These are phyloP conservation scores for Bembecia ichneumoniformis DNA, from an alignment of 2,888 invertebrate species.

Conservation along the genomic window DNA sequence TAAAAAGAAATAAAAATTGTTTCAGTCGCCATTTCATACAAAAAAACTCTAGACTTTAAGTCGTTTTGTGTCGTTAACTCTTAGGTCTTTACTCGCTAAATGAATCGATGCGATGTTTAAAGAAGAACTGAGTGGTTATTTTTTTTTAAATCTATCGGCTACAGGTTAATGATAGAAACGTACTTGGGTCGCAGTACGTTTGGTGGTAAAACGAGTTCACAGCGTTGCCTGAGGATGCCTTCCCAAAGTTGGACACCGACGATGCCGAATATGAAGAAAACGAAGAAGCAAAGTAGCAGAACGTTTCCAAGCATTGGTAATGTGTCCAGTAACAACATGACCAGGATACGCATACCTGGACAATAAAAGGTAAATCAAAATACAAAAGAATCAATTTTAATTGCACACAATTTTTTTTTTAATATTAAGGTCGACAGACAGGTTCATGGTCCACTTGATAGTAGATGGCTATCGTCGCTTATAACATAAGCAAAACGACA, in stretches of 20 bases:
- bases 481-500: too few species aligned
- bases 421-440: too few species aligned
- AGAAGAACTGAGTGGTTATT: background rate
- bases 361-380: constrained; percentile 2
- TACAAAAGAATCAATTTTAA: too few species aligned
- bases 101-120: constrained; percentile 22
- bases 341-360: constrained; percentile 97
- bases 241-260: constrained; percentile 99
- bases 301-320: constrained; percentile 99
- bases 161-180: constrained; percentile 50
- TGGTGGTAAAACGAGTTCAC: constrained; percentile 83
- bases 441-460: too few species aligned
- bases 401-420: too few species aligned
- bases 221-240: constrained; percentile 95
- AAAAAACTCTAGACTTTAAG: constrained; percentile 20
- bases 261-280: constrained; percentile 99
- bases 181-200: constrained; percentile 83
- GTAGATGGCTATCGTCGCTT: too few species aligned
- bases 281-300: constrained; percentile 98
- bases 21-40: constrained; percentile 39
- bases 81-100: constrained; percentile 19
- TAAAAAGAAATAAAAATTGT: constrained; percentile 35
- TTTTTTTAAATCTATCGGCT: constrained; percentile 4
- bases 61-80: constrained; percentile 20
- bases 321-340: constrained; percentile 98